These are phyloP conservation scores for Bothrops jararaca DNA, from an alignment of 2,113 vertebrate species.

Conservation along the genomic window DNA sequence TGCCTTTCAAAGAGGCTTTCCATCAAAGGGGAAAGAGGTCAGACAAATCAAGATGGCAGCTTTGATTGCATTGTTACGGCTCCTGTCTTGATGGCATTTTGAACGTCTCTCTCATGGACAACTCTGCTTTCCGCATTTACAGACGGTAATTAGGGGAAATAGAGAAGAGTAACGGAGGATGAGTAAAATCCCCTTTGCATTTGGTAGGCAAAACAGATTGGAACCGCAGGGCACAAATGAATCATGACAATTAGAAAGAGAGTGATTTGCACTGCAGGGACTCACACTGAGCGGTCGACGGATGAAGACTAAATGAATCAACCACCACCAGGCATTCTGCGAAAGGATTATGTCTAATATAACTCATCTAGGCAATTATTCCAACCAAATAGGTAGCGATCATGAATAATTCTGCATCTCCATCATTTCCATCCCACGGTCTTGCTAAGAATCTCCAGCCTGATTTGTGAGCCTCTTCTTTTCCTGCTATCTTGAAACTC, in stretches of 20 bases:
- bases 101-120: neutral
- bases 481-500: neutral
- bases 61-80: neutral
- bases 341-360: neutral
- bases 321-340: no score
- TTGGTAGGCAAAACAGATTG: neutral
- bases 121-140: neutral
- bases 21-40: neutral
- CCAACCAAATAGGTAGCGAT: neutral
- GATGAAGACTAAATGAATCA: neutral
- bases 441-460: neutral
- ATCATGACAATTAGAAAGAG: neutral
- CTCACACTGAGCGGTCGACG: neutral
- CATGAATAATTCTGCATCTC: neutral
- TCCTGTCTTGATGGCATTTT: neutral
- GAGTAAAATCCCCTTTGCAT: neutral
- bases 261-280: neutral
- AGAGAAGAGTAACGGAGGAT: neutral
- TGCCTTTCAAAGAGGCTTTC: neutral
- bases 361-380: neutral
- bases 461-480: neutral
- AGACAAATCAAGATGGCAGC: neutral
- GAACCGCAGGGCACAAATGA: neutral
- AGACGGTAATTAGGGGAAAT: neutral
- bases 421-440: neutral